Conservation (phyloP, 2,888 invertebrate genomes). For the Drosophila recens region DNA sequence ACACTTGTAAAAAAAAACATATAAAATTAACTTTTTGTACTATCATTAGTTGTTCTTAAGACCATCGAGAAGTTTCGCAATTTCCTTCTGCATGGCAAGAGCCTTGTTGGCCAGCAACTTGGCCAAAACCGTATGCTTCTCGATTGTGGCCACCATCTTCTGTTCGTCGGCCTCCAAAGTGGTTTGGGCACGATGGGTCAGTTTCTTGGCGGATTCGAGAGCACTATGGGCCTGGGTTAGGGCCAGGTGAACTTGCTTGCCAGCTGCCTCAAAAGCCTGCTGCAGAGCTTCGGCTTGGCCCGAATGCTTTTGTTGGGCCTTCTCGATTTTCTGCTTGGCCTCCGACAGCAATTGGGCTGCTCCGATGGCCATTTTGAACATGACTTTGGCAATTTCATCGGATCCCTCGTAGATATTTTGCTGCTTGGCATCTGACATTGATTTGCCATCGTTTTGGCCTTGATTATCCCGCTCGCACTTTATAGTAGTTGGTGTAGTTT, state of each 20-base stretch:
- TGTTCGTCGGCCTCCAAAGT: conserved; percentile 6
- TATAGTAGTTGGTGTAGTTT: neutral
- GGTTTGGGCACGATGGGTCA: conserved; percentile 28
- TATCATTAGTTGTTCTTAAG: conserved; percentile 30
- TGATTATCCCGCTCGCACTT: neutral
- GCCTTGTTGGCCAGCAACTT: conserved; percentile 57
- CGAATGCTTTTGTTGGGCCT: conserved; percentile 2
- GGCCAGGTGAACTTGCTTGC: conserved; percentile 43
- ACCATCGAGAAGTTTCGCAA: conserved; percentile 44
- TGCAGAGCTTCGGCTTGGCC: conserved; percentile 17
- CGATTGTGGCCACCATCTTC: conserved; percentile 41
- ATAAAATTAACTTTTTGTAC: conserved; percentile 7
- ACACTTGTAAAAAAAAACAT: conserved; percentile 29
- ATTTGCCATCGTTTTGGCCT: neutral
- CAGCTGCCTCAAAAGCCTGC: conserved; percentile 42
- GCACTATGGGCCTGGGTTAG: conserved; percentile 56
- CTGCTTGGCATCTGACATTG: neutral
- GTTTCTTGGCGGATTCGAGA: conserved; percentile 40
- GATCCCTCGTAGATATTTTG: neutral
- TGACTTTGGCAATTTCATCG: conserved; percentile 33
- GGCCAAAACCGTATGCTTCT: conserved; percentile 65
- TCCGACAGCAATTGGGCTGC: conserved; percentile 52
- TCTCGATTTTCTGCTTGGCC: conserved; percentile 42
- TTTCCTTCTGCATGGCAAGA: conserved; percentile 52
- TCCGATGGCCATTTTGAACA: conserved; percentile 44